Evolutionary conservation across 2,797 vertebrate species (phyloP).

Genomic region (Salmo trutta): DNA sequence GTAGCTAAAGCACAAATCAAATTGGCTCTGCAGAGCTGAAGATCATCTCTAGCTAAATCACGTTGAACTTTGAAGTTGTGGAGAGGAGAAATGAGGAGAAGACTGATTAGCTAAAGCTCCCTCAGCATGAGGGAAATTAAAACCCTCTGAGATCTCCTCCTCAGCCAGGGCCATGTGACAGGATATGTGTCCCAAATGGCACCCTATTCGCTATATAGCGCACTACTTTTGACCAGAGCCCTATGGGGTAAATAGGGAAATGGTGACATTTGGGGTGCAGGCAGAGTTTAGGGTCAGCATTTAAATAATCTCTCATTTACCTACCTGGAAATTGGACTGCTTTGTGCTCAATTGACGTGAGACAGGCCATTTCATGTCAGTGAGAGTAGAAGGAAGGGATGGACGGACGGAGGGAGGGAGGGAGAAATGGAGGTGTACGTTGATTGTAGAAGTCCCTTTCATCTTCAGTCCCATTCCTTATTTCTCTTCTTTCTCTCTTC

Average conservation of each 20-base stretch:
- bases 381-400: constrained; percentile 17
- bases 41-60: constrained; percentile 19
- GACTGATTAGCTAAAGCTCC: constrained; percentile 46
- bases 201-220: neutral
- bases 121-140: constrained; percentile 57
- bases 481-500: neutral
- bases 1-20: neutral
- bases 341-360: constrained; percentile 11
- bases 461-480: neutral
- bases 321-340: constrained; percentile 38
- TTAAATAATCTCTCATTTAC: constrained; percentile 56
- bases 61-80: constrained; percentile 44
- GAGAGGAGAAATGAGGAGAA: constrained; percentile 9
- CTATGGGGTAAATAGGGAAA: neutral
- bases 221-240: neutral
- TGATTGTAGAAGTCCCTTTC: neutral
- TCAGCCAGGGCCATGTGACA: constrained; percentile 12
- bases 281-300: constrained; percentile 47
- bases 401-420: neutral
- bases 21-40: constrained; percentile 8
- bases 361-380: constrained; percentile 23
- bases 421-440: neutral
- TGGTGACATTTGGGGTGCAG: neutral
- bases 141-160: constrained; percentile 37
- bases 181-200: neutral